These are phyloP conservation scores for Frankliniella intonsa DNA, from an alignment of 2,888 invertebrate species.

Conservation along the genomic window DNA sequence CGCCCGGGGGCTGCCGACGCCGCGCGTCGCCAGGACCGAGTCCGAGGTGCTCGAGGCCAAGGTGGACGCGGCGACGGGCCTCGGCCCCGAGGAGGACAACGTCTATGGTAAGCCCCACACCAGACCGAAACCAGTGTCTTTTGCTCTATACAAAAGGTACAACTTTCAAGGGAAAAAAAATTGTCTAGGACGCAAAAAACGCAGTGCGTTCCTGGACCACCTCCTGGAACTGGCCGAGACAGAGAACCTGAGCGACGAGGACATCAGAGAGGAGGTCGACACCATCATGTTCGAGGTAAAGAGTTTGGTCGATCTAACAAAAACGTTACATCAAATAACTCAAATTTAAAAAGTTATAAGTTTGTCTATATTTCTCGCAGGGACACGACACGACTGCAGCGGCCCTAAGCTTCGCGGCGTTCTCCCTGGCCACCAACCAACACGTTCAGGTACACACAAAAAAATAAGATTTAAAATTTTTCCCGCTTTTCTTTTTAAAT, in stretches of 20 bases:
- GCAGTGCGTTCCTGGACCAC: constrained; percentile 54
- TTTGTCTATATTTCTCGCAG: background rate
- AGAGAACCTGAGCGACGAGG: constrained; percentile 43
- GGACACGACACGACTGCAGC: constrained; percentile 9
- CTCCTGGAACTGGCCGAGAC: constrained; percentile 48
- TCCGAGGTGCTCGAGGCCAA: background rate
- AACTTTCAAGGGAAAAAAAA: too few relatives aligned
- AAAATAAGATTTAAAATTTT: too few relatives aligned
- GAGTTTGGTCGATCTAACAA: too few relatives aligned
- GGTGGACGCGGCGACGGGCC: background rate
- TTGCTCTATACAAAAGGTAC: too few relatives aligned
- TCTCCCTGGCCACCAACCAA: background rate
- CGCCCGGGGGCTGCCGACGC: background rate
- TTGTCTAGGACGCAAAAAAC: constrained; percentile 40
- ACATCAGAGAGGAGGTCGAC: constrained; percentile 52
- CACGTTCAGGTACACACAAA: background rate
- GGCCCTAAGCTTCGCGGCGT: background rate
- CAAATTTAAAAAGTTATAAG: background rate
- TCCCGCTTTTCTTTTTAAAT: too few relatives aligned
- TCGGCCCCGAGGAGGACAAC: background rate
- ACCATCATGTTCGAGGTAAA: constrained; percentile 54
- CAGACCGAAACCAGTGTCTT: too few relatives aligned
- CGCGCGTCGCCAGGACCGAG: background rate
- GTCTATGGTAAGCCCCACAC: background rate
- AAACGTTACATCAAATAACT: background rate